Evolutionary conservation across 2,888 invertebrate genomes (phyloP).

Genomic region (Leptopilina drosophilae): DNA sequence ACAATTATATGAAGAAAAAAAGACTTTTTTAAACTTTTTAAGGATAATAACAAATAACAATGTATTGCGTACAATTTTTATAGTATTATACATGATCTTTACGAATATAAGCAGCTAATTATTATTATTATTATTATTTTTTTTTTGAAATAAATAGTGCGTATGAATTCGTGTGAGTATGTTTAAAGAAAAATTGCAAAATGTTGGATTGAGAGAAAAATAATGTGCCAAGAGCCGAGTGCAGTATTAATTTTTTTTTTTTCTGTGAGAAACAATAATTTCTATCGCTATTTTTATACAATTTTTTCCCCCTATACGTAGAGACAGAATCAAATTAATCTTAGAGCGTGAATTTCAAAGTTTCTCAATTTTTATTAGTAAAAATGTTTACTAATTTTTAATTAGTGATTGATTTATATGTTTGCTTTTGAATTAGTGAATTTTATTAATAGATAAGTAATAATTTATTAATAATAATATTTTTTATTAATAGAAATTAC

Average conservation of each 20-base stretch:
- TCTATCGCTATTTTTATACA: slow-evolving; percentile 52
- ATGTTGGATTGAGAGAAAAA: slow-evolving; percentile 46
- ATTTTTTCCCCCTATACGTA: not conserved
- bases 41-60: not conserved
- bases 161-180: slow-evolving; percentile 21
- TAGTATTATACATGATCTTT: slow-evolving; percentile 22
- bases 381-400: too few species aligned
- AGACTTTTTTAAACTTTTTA: slow-evolving; percentile 17
- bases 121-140: too few species aligned
- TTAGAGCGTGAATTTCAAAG: slow-evolving; percentile 10
- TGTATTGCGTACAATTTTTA: slow-evolving; percentile 3
- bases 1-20: not conserved
- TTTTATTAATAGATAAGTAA: too few species aligned
- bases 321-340: slow-evolving; percentile 26
- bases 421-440: too few species aligned
- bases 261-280: slow-evolving; percentile 52
- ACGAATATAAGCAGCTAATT: slow-evolving; percentile 3
- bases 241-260: slow-evolving; percentile 52
- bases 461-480: too few species aligned
- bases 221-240: slow-evolving; percentile 51
- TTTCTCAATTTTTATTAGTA: not conserved
- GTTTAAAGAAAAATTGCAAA: slow-evolving; percentile 15
- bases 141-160: slow-evolving; percentile 14
- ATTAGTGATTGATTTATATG: too few species aligned
- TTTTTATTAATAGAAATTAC: too few species aligned